Percentiles rank a stretch among this genome's conserved stretches.
phyloP scores from a whole-genome alignment of 2,113 vertebrate genomes.

The Rhagologus leucostigma region DNA sequence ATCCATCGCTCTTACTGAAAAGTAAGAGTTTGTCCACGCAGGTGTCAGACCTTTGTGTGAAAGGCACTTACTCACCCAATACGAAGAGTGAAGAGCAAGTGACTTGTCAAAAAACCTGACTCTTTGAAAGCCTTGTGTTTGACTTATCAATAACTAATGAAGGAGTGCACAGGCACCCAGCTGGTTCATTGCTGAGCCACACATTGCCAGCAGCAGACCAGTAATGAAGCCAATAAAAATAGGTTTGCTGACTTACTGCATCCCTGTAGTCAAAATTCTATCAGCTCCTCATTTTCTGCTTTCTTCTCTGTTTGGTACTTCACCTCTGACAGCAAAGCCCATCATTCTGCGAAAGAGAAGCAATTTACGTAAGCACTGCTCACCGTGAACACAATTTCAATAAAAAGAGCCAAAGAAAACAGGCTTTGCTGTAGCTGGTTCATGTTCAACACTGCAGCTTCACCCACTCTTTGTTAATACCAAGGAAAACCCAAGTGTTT shows the following conservation, averaged over 20 bases:
- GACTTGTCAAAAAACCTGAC: background rate
- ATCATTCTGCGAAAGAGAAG: background rate
- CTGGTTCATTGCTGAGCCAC: background rate
- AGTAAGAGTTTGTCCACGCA: background rate
- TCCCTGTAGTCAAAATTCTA: background rate
- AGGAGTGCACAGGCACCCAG: background rate
- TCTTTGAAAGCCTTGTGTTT: background rate
- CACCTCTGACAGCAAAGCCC: background rate
- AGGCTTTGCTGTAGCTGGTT: background rate
- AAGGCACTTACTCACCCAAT: background rate
- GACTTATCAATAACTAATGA: background rate
- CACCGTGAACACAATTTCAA: fast-evolving
- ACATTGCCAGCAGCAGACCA: background rate
- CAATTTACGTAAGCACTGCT: background rate
- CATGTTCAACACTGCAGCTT: background rate
- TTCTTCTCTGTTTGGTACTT: background rate
- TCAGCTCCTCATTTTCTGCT: background rate
- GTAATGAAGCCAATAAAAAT: background rate
- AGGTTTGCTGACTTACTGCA: background rate
- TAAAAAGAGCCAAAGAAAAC: background rate
- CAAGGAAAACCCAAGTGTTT: fast-evolving
- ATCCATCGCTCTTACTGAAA: background rate
- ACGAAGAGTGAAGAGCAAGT: background rate
- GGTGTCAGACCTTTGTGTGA: background rate
- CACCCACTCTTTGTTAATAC: background rate